Evolutionary conservation across 2,113 vertebrate genomes (phyloP).

Genomic region (Cephalopholis sonnerati): DNA sequence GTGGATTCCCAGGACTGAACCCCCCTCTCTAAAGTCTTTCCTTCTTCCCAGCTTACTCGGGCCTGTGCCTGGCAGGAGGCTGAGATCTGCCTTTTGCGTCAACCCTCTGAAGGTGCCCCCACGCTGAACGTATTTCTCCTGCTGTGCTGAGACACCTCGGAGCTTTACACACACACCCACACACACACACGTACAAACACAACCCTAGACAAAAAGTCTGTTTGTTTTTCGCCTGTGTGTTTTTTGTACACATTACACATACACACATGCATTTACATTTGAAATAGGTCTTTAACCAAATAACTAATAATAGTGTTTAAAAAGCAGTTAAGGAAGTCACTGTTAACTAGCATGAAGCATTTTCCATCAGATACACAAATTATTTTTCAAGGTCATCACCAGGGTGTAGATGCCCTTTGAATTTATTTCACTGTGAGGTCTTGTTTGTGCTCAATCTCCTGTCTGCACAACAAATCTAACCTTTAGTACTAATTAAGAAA

Average conservation of each 20-base stretch:
- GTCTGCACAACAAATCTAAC: too few species aligned
- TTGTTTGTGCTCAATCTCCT: too few species aligned
- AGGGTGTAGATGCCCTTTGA: conserved; percentile 23
- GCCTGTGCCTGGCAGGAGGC: conserved; percentile 65
- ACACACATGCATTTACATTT: conserved; percentile 11
- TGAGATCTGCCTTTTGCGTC: conserved; percentile 69
- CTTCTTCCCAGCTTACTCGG: conserved; percentile 50
- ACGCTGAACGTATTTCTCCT: conserved; percentile 62
- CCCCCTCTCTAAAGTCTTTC: conserved; percentile 67
- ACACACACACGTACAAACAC: conserved; percentile 10
- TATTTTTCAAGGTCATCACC: conserved; percentile 55
- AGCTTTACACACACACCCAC: conserved; percentile 45
- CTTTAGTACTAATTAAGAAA: too few species aligned
- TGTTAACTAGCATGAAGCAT: not conserved
- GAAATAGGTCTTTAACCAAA: conserved; percentile 11
- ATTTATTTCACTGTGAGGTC: too few species aligned
- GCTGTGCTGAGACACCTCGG: conserved; percentile 60
- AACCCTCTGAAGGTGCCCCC: conserved; percentile 77
- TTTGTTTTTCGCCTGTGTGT: conserved; percentile 16
- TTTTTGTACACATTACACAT: not conserved
- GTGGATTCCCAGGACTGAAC: conserved; percentile 71
- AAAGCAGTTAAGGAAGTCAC: not conserved
- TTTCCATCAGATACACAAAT: conserved; percentile 14
- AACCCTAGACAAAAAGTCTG: conserved; percentile 23
- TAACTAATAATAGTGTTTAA: not conserved